phyloP scores from a whole-genome alignment of 2,113 vertebrate species.

The Danio rerio region DNA sequence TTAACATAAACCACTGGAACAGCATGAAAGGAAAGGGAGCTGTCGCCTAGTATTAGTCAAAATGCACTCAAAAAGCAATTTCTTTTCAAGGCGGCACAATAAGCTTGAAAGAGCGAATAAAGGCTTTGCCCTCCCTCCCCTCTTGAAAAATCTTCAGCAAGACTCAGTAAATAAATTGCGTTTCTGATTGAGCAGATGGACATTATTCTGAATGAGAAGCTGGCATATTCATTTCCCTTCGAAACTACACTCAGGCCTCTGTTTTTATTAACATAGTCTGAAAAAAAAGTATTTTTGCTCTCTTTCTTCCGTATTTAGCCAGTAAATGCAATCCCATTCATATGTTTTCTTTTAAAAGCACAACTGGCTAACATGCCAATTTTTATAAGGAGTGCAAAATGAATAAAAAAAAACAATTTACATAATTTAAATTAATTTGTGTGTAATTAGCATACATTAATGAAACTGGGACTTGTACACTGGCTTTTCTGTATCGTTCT shows the following conservation, averaged over 20 bases:
- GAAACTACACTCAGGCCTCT: neutral
- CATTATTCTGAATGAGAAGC: conserved; percentile 38
- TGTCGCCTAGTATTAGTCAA: conserved; percentile 31
- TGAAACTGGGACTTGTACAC: neutral
- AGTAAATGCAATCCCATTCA: neutral
- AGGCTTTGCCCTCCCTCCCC: conserved; percentile 18
- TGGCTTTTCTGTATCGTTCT: neutral
- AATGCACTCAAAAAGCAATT: conserved; percentile 35
- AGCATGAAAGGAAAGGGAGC: conserved; percentile 15
- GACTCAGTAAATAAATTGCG: conserved; percentile 30
- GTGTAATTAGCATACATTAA: conserved; percentile 22
- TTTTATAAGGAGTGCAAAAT: neutral
- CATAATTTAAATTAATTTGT: conserved; percentile 1
- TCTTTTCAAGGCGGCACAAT: conserved; percentile 36
- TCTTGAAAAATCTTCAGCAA: conserved; percentile 34
- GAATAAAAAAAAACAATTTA: neutral
- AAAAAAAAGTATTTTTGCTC: neutral
- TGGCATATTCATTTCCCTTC: conserved; percentile 20
- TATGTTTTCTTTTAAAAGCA: neutral
- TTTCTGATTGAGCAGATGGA: conserved; percentile 41
- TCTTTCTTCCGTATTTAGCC: neutral
- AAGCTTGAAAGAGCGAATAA: conserved; percentile 27
- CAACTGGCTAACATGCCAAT: conserved; percentile 11
- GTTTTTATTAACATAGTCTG: neutral
- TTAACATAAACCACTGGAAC: conserved; percentile 2